These are phyloP conservation scores for Sesamia inferens DNA, from an alignment of 2,888 invertebrate species.

Conservation along the genomic window DNA sequence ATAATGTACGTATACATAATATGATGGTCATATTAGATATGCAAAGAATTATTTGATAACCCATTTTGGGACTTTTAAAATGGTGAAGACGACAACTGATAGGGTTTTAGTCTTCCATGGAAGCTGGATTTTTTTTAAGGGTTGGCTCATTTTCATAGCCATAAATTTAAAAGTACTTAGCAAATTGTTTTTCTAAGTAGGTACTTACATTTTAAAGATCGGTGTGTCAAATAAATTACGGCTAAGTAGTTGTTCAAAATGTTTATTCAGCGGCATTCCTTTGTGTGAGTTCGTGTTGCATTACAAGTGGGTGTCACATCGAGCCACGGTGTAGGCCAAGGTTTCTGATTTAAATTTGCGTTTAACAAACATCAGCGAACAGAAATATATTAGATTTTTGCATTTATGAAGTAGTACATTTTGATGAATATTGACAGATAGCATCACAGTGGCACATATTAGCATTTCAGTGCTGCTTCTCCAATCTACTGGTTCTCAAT, in stretches of 20 bases:
- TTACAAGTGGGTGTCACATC: slow-evolving; percentile 75
- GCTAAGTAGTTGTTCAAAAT: slow-evolving; percentile 61
- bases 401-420: background rate
- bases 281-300: slow-evolving; percentile 67
- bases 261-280: slow-evolving; percentile 71
- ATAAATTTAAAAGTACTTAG: background rate
- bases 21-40: background rate
- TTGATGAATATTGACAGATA: background rate
- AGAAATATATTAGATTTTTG: slow-evolving; percentile 30
- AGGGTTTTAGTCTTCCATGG: background rate
- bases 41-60: background rate
- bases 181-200: background rate
- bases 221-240: slow-evolving; percentile 38
- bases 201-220: slow-evolving; percentile 21
- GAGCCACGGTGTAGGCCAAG: slow-evolving; percentile 72
- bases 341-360: slow-evolving; percentile 62
- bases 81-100: background rate
- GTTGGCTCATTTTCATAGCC: background rate
- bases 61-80: background rate
- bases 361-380: slow-evolving; percentile 43
- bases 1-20: too few species aligned
- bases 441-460: background rate
- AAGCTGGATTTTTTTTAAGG: too few species aligned
- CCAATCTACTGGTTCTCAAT: too few species aligned
- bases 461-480: background rate